Evolutionary conservation across 2,797 vertebrate species (phyloP).

Genomic region (Potorous gilbertii): DNA sequence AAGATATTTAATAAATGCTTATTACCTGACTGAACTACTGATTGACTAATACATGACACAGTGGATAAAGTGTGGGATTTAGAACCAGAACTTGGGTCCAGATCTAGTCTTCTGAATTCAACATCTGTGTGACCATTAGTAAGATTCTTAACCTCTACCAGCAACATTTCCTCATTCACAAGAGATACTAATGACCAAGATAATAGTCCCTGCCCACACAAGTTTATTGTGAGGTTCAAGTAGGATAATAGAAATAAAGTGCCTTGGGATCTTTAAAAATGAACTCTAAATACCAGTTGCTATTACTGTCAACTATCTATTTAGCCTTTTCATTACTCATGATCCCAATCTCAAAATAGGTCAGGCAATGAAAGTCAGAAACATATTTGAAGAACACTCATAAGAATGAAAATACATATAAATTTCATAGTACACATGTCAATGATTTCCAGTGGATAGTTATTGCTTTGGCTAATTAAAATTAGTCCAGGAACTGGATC

Average conservation of each 20-base stretch:
- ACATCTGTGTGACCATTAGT: not conserved
- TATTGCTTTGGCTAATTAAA: not conserved
- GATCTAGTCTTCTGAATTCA: not conserved
- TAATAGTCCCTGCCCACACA: not conserved
- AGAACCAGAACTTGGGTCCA: not conserved
- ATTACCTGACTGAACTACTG: not conserved
- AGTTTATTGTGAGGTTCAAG: not conserved
- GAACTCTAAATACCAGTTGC: not conserved
- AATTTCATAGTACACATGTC: not conserved
- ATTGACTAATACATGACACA: not conserved
- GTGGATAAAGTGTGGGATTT: not conserved
- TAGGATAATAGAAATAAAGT: not conserved
- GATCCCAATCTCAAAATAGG: not conserved
- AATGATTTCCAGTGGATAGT: not conserved
- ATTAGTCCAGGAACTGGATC: not conserved
- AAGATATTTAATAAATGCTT: not conserved
- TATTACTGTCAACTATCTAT: not conserved
- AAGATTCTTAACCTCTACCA: not conserved
- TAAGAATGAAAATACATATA: not conserved
- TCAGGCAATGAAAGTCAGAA: not conserved
- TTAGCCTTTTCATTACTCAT: not conserved
- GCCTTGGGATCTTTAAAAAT: not conserved
- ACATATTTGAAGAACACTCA: not conserved
- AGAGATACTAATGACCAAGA: not conserved
- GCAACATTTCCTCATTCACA: not conserved